These are phyloP conservation scores for Nemopilema nomurai DNA, from an alignment of 30 jellyfish, hydroid and myxozoan genomes.

Conservation along the genomic window DNA sequence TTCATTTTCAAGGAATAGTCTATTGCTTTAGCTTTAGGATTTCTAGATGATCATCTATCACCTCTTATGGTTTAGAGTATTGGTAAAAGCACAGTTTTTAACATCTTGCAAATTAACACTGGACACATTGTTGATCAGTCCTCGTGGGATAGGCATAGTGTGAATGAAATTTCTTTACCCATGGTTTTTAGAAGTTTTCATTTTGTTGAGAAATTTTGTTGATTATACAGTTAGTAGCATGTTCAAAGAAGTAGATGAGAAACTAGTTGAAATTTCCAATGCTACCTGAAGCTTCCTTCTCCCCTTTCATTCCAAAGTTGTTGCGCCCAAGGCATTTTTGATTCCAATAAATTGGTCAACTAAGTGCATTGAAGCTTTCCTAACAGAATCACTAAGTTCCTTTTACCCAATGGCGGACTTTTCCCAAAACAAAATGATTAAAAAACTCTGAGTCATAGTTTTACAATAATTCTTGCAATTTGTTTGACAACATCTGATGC, in stretches of 20 bases:
- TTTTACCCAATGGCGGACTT: background rate
- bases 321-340: background rate
- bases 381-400: background rate
- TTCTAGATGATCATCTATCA: background rate
- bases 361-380: background rate
- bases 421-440: too few species aligned
- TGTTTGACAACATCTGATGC: background rate
- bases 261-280: background rate
- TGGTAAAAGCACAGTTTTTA: background rate
- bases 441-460: background rate
- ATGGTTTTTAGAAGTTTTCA: background rate
- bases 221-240: background rate
- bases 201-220: too few species aligned
- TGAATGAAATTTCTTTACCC: background rate
- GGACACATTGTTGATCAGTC: background rate
- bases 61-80: background rate
- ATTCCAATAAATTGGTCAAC: background rate
- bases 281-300: background rate
- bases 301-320: background rate
- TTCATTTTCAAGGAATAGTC: background rate
- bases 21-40: background rate
- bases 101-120: background rate
- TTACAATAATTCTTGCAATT: background rate
- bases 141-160: background rate
- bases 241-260: too few species aligned